A percentile compares a stretch with the other conserved stretches of the same genome.
These are phyloP conservation scores for Drosophila glabriapex DNA, from an alignment of 2,888 invertebrate genomes.

Conservation along the genomic window DNA sequence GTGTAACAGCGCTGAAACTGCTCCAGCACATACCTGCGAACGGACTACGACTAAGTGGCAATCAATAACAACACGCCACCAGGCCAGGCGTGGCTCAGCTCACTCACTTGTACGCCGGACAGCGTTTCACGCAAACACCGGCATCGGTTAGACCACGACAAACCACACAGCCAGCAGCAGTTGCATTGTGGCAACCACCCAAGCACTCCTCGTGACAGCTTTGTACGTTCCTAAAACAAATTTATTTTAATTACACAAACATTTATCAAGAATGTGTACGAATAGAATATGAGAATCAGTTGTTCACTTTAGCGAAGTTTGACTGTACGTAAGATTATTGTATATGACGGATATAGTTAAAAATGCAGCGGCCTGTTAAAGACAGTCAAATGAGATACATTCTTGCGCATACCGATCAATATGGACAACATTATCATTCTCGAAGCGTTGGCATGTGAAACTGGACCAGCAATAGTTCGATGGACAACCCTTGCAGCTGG, in stretches of 20 bases:
- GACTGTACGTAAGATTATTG: background rate
- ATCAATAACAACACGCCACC: conserved; percentile 11
- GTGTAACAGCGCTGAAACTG: conserved; percentile 88
- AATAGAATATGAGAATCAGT: background rate
- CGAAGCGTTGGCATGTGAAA: conserved; percentile 81
- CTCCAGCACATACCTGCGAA: conserved; percentile 72
- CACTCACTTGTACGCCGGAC: conserved; percentile 89
- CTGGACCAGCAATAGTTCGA: conserved; percentile 83
- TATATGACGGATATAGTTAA: background rate
- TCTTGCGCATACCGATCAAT: conserved; percentile 58
- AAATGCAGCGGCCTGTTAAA: background rate
- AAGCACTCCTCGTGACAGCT: conserved; percentile 91
- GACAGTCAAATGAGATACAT: background rate
- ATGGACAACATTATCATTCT: conserved; percentile 78
- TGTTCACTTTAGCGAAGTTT: background rate
- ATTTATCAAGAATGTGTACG: background rate
- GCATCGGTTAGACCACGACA: conserved; percentile 88
- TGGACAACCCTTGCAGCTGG: conserved; percentile 76
- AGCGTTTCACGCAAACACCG: conserved; percentile 87
- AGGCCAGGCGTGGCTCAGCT: conserved; percentile 6
- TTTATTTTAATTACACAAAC: background rate
- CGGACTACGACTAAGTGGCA: conserved; percentile 28
- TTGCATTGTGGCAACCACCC: conserved; percentile 89
- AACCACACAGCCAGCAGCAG: conserved; percentile 88
- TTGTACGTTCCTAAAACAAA: conserved; percentile 49